Evolutionary conservation across 2,888 invertebrate genomes (phyloP), one percentile per base, ranked within the genome.

Genomic region (Chelonus formosanus): DNA sequence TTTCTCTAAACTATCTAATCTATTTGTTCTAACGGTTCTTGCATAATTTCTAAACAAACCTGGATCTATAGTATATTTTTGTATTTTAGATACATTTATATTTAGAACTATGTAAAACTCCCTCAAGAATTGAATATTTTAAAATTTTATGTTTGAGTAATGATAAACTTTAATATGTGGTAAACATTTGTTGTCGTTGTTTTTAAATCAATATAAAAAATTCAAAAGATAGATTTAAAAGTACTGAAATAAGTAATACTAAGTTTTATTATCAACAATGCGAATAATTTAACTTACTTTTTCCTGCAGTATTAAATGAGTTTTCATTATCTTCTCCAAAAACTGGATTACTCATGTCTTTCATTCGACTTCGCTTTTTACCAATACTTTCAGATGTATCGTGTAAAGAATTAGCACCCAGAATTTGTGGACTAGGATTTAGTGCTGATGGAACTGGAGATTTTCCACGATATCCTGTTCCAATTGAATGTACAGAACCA

Each of bases 221-320:
- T 48, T 48, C 6, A n/a, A n/a, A 10, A n/a, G 3, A 10, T 20
- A 34, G 3, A 47, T 34, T 48, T 5, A 6, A 10, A 64, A 45
- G 32, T n/a, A 3, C 32, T 35, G 34, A 20, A 2, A 20, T 20
- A 2, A 20, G 20, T 20, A 20, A 20, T 20, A 20, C 1, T 20
- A 20, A 20, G 2, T 20, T 20, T 20, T 20, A 20, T 20, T 1
- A 2, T 1, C 20, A 20, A 1, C 1, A 20, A 20, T 20, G 20
- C 20, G 20, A 20, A 20, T 20, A 20, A 20, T 20, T 20, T 20
- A 20, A 80, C 84, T 84, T 83, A 89, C 89, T 89, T 86, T 88
- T 87, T 67, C 88, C 87, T 3, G 88, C 88, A 35, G 88, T 87
- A 47, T 87, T 87, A 74, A 88, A 85, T n/a, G 80, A 75, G 47